phyloP scores from a whole-genome alignment of 2,888 invertebrate genomes.

The Fragum whitleyi region DNA sequence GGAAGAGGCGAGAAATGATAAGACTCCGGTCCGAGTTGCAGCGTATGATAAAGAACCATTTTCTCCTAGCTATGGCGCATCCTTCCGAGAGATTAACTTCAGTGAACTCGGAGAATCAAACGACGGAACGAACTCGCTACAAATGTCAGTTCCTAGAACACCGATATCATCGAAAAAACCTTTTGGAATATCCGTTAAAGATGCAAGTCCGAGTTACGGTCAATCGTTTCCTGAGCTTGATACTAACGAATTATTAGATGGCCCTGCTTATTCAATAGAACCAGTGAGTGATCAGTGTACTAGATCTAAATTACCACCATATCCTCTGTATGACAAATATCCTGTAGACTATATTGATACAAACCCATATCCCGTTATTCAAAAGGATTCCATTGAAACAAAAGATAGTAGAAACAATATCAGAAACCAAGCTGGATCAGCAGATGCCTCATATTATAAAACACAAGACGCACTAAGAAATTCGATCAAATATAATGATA shows the following conservation, averaged over 20 bases:
- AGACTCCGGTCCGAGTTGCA: no score
- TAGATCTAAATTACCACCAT: background rate
- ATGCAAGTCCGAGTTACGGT: constrained; percentile 11
- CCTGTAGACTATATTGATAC: background rate
- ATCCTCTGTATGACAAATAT: background rate
- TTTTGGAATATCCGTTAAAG: background rate
- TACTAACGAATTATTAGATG: background rate
- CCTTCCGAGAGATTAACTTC: constrained; percentile 27
- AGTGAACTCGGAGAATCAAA: constrained; percentile 21
- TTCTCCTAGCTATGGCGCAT: constrained; percentile 36
- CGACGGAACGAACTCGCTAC: background rate
- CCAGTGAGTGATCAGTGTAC: background rate
- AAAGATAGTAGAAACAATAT: no score
- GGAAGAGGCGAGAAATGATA: background rate
- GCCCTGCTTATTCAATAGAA: background rate
- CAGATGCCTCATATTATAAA: no score
- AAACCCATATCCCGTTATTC: background rate
- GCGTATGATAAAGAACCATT: background rate
- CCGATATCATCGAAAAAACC: background rate
- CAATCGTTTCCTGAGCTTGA: constrained; percentile 5
- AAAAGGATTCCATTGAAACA: no score
- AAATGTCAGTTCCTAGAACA: background rate
- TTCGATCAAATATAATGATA: no score
- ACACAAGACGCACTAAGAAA: no score
- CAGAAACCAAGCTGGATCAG: no score